Percentiles rank a stretch among this genome's conserved stretches.
Conservation (phyloP, 2,888 invertebrate genomes). For the Meandrusa payeni region DNA sequence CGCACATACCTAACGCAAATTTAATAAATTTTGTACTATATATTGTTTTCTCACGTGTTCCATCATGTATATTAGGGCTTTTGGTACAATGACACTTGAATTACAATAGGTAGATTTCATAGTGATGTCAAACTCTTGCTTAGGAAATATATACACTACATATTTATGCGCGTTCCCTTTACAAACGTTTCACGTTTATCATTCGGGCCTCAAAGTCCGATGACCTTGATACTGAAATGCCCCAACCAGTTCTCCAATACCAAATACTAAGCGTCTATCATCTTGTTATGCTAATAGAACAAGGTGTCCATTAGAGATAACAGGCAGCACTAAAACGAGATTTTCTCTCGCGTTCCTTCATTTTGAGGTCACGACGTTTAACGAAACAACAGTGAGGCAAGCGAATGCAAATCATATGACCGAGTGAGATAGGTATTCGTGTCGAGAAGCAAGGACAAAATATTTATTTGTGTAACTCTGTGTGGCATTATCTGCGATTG, state of each 20-base stretch:
- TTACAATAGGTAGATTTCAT: too few relatives aligned
- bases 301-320: conserved; percentile 28
- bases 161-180: background rate
- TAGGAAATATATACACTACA: too few relatives aligned
- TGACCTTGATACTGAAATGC: conserved; percentile 21
- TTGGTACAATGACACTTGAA: too few relatives aligned
- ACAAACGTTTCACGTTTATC: background rate
- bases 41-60: too few relatives aligned
- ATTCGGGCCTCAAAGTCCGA: conserved; percentile 3
- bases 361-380: conserved; percentile 41
- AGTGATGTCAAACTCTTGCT: too few relatives aligned
- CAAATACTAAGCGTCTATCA: conserved; percentile 3
- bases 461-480: conserved; percentile 14
- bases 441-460: conserved; percentile 43
- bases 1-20: too few relatives aligned
- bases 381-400: conserved; percentile 34
- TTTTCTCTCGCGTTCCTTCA: conserved; percentile 47
- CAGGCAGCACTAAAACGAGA: conserved; percentile 29
- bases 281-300: conserved; percentile 24
- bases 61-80: too few relatives aligned
- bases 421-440: conserved; percentile 43
- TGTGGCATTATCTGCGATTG: background rate
- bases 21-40: too few relatives aligned
- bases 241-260: conserved; percentile 9
- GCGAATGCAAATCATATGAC: conserved; percentile 44